Evolutionary conservation across 1,140 invertebrate genomes (phyloP), one percentile per base, ranked within the genome.

Genomic region (Papilio dardanus): DNA sequence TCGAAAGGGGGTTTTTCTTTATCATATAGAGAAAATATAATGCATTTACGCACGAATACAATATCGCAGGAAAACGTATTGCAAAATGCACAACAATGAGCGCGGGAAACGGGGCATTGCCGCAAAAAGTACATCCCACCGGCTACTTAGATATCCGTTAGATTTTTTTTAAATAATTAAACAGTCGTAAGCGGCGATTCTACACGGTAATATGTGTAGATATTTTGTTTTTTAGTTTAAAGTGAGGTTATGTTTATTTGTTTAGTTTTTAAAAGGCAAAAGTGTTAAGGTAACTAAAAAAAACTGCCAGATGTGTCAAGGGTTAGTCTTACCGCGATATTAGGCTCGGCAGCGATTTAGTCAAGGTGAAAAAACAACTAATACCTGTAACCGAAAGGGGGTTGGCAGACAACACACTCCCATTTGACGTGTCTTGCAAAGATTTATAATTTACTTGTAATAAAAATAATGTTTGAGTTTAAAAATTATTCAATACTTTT

Each of bases 31-130:
- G 16, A 42, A n/a, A 50, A 19, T 50, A 54, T 24, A 54, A 8
- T 54, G 21, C 21, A 24, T 54, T 54, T 12, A 54, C 21, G 21
- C 50, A 54, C 50, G 24, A 54, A 54, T 24, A 54, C 50, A 54
- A 54, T 8, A 3, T 24, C 21, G 21, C 21, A 54, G 50, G 50
- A 12, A 54, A 54, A 54, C 21, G 50, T 21, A 54, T 54, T 54
- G 46, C 54, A 3, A 30, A 30, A 62, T 62, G 24, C 6, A 69
- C 42, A 68, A 58, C 50, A 62, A 74, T 68, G 30, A 50, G 62
- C 69, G 71, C 68, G 74, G 77, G 74, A 78, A 75, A 76, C 40
- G 40, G 24, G 19, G 40, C 68, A 81, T 81, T 77, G 71, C 67
- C 69, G 42, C 50, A 77, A 74, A 74, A 50, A 58, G 40, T 6